These are phyloP conservation scores for Clupea harengus DNA, from an alignment of 2,113 vertebrate species.

Conservation along the genomic window DNA sequence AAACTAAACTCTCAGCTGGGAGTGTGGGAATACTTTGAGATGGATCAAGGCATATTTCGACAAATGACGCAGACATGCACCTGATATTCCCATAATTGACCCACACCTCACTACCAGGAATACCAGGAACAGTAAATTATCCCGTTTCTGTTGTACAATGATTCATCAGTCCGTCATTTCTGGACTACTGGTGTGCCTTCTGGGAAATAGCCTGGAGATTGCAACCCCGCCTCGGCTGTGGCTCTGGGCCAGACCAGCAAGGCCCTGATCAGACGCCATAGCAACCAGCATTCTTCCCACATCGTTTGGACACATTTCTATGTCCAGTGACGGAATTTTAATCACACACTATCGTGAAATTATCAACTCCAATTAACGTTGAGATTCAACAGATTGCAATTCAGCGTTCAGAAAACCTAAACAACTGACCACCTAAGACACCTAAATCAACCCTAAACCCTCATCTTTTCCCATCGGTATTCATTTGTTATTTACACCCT, in stretches of 20 bases:
- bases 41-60: background rate
- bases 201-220: background rate
- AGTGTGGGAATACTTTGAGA: background rate
- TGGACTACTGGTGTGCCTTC: background rate
- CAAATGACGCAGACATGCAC: background rate
- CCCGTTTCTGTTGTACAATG: background rate
- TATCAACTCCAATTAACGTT: background rate
- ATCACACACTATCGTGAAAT: background rate
- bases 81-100: background rate
- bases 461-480: background rate
- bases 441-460: background rate
- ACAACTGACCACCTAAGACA: background rate
- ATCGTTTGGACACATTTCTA: background rate
- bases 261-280: background rate
- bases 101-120: background rate
- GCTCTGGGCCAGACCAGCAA: background rate
- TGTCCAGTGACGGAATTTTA: background rate
- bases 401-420: background rate
- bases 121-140: background rate
- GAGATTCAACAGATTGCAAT: background rate
- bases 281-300: background rate
- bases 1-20: background rate
- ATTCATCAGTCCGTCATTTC: background rate
- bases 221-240: background rate
- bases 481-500: background rate